These are phyloP conservation scores for Melanotaenia pygmaea DNA, from an alignment of 2,797 vertebrate species.

Conservation along the genomic window DNA sequence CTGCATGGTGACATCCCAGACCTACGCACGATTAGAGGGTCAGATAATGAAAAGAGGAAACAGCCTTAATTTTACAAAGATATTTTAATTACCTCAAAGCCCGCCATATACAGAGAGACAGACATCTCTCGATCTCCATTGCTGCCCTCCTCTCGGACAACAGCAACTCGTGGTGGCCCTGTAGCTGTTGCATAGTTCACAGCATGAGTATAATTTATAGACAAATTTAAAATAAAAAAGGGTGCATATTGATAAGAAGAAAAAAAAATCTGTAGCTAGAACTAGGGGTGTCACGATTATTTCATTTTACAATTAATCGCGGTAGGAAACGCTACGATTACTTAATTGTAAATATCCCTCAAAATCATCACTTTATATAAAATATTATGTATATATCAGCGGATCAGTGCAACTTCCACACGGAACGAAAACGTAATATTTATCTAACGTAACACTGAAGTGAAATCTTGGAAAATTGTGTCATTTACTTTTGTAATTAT, in stretches of 20 bases:
- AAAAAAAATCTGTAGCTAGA: not conserved
- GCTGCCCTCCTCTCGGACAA: slow-evolving; percentile 93
- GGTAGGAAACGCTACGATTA: too few species aligned
- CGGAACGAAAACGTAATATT: too few species aligned
- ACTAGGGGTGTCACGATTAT: too few species aligned
- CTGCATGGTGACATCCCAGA: slow-evolving; percentile 95
- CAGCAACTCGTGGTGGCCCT: slow-evolving; percentile 83
- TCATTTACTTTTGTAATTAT: too few species aligned
- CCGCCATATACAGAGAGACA: slow-evolving; percentile 87
- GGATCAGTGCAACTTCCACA: too few species aligned
- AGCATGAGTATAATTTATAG: too few species aligned
- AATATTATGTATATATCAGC: too few species aligned
- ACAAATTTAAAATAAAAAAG: not conserved
- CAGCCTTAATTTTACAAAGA: not conserved
- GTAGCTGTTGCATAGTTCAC: slow-evolving; percentile 53
- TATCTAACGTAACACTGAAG: too few species aligned
- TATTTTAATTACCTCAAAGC: slow-evolving; percentile 86
- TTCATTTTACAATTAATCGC: too few species aligned
- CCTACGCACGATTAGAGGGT: slow-evolving; percentile 70
- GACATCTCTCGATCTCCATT: slow-evolving; percentile 95
- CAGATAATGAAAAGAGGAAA: not conserved
- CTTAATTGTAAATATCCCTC: too few species aligned
- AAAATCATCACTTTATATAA: too few species aligned
- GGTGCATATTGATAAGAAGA: not conserved
- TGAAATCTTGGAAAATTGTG: too few species aligned